Base-by-base conservation (phyloP, 2,113 vertebrate species). In the Hippocampus zosterae region DNA sequence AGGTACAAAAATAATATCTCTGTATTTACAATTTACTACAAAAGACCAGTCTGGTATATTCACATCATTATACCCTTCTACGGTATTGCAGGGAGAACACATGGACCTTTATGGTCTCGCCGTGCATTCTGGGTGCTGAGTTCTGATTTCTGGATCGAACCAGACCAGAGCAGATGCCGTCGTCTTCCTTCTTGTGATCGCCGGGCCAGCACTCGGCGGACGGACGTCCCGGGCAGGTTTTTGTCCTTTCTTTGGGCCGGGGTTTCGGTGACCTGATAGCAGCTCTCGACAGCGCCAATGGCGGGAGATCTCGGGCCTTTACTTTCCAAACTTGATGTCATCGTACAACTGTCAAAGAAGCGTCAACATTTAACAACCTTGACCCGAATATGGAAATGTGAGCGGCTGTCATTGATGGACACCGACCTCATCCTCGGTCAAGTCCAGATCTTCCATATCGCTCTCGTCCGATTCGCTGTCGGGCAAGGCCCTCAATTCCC, bases 371-470 rank as follows among this genome's bases (percentile, higher is more conserved):
- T 71, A 61, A 61, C 2, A 44, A 79, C 25, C 55, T 9, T 4
- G 0, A 1, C 1, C 16, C 40, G 0, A 70, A 60, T 8, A 12
- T 2, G 1, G 0, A 15, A 23, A 27, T 6, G 7, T 8, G 12
- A 25, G 64, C 42, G 16, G 23, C 13, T 9, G 19, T 65, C 11
- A 2, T 27, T 33, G 19, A 2, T 29, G 0, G 12, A 60, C 42
- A 75, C 94, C 91, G 84, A 98, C 97, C 87, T 98, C 97, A 0
- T 96, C 95, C 41, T 98, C 94, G 0, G 93, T 93, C 0, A 91
- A 78, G 65, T 93, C 92, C 75, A 70, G 50, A 0, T 96, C 90
- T 21, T 91, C 96, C 83, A 83, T 82, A 0, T 99, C 96, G 33
- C 93, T 95, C 84, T 90, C 88, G 0, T 91, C 91, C 0, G 94